phyloP scores from a whole-genome alignment of 2,113 vertebrate genomes.

The Pterophyllum scalare region DNA sequence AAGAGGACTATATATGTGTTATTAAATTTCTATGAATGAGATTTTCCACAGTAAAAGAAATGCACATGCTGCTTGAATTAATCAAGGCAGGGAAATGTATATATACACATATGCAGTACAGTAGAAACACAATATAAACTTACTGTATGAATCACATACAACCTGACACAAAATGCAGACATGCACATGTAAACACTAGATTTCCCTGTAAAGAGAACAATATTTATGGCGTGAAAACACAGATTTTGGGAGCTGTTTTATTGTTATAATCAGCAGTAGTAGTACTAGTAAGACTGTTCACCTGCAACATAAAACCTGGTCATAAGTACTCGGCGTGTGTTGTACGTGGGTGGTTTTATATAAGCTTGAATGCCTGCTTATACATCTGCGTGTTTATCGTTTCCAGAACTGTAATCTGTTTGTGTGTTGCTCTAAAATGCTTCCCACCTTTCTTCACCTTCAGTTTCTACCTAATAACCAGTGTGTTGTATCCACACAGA shows the following conservation, averaged over 20 bases:
- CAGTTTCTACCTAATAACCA: neutral
- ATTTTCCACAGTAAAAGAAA: neutral
- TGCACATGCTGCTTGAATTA: neutral
- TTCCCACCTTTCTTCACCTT: slow-evolving; percentile 14
- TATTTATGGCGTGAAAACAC: too few relatives aligned
- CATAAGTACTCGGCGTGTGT: too few relatives aligned
- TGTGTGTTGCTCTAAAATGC: too few relatives aligned
- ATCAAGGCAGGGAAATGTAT: too few relatives aligned
- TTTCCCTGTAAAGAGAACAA: neutral
- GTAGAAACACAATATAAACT: neutral
- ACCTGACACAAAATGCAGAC: neutral
- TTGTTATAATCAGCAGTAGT: neutral
- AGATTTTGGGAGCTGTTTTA: too few relatives aligned
- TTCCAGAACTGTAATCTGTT: neutral
- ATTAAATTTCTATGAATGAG: neutral
- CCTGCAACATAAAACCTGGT: slow-evolving; percentile 5
- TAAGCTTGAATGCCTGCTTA: neutral
- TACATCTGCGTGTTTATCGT: neutral
- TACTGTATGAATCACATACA: neutral
- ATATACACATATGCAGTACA: too few relatives aligned
- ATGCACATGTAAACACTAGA: neutral
- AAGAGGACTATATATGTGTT: neutral
- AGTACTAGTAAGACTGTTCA: slow-evolving; percentile 11
- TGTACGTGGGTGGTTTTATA: neutral
- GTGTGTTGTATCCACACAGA: slow-evolving; percentile 1